Conservation (phyloP, 2,113 vertebrate genomes). For the Cisticola juncidis region DNA sequence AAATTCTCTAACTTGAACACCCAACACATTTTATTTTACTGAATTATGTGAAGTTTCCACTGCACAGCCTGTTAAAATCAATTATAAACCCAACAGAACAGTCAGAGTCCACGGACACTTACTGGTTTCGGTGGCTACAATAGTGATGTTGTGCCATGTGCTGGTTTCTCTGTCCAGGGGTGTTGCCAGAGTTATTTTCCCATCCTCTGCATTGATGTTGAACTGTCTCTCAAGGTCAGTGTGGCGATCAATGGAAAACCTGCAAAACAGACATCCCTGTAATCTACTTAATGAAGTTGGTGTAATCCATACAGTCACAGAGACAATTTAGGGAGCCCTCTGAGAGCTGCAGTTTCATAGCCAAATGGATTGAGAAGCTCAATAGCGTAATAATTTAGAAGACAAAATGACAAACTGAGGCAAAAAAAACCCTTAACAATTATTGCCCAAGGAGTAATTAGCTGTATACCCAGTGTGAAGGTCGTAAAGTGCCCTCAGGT, state of each 20-base stretch:
- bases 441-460: conserved; percentile 83
- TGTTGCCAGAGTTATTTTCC: conserved; percentile 94
- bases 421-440: conserved; percentile 75
- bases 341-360: conserved; percentile 35
- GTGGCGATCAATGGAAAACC: conserved; percentile 98
- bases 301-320: conserved; percentile 4
- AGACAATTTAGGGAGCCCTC: conserved; percentile 38
- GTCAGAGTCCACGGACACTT: conserved; percentile 69
- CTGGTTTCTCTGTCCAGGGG: conserved; percentile 92
- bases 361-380: conserved; percentile 58
- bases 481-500: conserved; percentile 70
- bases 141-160: conserved; percentile 97
- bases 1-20: neutral
- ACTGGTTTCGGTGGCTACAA: conserved; percentile 96
- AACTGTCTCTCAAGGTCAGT: conserved; percentile 98
- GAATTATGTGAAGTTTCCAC: neutral
- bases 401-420: conserved; percentile 61
- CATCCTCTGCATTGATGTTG: conserved; percentile 95
- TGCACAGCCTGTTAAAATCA: neutral
- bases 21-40: neutral
- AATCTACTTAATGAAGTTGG: conserved; percentile 33
- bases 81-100: neutral
- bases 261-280: conserved; percentile 73
- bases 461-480: conserved; percentile 63
- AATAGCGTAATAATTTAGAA: conserved; percentile 62